Base-by-base conservation (phyloP, 2,888 invertebrate genomes). In the Xestia rhomboidea region DNA sequence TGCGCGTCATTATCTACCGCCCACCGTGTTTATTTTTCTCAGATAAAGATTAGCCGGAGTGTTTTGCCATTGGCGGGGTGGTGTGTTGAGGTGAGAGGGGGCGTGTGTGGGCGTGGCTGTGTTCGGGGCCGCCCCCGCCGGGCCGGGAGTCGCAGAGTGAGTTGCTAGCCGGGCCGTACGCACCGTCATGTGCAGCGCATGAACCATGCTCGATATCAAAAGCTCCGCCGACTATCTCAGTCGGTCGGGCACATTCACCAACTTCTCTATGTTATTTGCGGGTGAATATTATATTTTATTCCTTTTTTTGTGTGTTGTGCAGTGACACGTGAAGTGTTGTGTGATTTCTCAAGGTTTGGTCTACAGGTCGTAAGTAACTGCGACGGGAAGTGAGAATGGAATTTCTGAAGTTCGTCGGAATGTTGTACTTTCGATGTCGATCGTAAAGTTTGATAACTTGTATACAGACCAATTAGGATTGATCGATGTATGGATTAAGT, bases 251-350 rank as follows among this genome's bases (percentile, higher is more conserved):
- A 98, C 99, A 86, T 99, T 99, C 96, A 98, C 99, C 96, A 99
- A 99, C 97, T 98, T 99, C 97, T 99, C 99, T 96, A 99, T 99
- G 99, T 97, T 99, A 93, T 99, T 99, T 97, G 98, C 98, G 97
- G 98, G 98, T 98, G 98, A 97, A 97, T 97, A 95, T 74, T 95
- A 27, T 69, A 69, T 78, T 62, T 18, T 75, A 67, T 76, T 38
- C 0, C 24, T 73, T 79, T 51, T 73, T 63, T 79, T 90, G 87
- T 85, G 87, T 86, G 88, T 79, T 88, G 92, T 93, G 91, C 88
- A 90, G 93, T 93, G 93, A 83, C 87, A 86, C 87, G 87, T 88
- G 88, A 72, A 88, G 85, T 91, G 88, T 82, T 87, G 82, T 88
- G 89, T 84, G 87, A 79, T 84, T 76, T 72, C 27, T 79, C 74